Percentiles rank a stretch among this genome's conserved stretches.
Conservation (phyloP, 2,113 vertebrate genomes). For the Tricholaema leucomelas region DNA sequence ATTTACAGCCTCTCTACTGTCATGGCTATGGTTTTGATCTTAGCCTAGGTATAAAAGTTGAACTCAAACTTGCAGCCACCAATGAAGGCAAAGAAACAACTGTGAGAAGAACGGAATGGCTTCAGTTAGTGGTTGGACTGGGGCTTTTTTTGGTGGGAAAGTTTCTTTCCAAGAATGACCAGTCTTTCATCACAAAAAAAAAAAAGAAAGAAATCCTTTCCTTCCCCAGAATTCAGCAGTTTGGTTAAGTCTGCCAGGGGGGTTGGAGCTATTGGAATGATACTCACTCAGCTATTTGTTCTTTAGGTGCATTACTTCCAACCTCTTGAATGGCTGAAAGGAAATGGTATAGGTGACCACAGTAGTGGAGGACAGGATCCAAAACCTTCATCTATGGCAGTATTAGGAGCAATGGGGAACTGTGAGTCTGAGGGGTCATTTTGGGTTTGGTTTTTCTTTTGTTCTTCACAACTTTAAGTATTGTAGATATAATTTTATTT, state of each 20-base stretch:
- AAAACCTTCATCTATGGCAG: not conserved
- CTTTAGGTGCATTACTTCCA: slow-evolving; percentile 38
- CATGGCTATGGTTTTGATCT: not conserved
- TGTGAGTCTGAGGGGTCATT: not conserved
- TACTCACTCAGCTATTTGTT: not conserved
- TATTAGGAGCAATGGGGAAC: slow-evolving; percentile 44
- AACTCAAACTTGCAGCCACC: not conserved
- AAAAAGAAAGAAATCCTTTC: not conserved
- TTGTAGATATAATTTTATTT: slow-evolving; percentile 71
- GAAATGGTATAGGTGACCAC: not conserved
- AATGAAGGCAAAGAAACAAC: not conserved
- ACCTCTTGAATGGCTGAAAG: not conserved
- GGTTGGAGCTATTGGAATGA: not conserved
- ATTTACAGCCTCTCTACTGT: not conserved
- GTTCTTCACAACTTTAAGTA: slow-evolving; percentile 60
- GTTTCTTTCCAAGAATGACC: not conserved
- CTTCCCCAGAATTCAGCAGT: not conserved
- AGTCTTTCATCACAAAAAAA: not conserved
- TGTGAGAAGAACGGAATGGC: not conserved
- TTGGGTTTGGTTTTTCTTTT: not conserved
- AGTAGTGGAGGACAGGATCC: not conserved
- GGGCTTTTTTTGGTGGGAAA: not conserved
- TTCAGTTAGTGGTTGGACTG: not conserved
- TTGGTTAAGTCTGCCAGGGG: not conserved
- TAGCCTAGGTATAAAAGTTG: not conserved